phyloP scores from a whole-genome alignment of 2,113 vertebrate species.

The Rhinoderma darwinii region DNA sequence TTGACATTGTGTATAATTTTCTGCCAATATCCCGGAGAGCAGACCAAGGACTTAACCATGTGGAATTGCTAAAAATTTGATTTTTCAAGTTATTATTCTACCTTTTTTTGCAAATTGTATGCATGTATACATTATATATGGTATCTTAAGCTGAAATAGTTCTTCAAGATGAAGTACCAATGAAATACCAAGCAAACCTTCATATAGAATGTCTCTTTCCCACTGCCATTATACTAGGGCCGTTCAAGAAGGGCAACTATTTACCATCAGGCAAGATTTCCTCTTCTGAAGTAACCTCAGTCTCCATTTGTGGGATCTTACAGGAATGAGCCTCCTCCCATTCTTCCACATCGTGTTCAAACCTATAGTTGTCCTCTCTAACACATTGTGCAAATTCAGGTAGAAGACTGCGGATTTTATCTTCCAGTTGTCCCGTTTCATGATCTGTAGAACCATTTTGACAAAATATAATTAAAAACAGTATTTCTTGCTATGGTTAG shows the following conservation, averaged over 20 bases:
- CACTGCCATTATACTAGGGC: neutral
- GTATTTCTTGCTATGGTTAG: no score
- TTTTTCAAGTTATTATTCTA: no score
- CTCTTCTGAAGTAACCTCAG: conserved; percentile 56
- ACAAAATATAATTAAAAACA: neutral
- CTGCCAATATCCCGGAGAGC: no score
- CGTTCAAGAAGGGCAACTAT: neutral
- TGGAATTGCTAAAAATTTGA: no score
- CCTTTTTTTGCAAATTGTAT: no score
- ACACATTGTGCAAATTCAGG: conserved; percentile 81
- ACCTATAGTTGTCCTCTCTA: conserved; percentile 88
- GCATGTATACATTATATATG: neutral
- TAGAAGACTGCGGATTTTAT: conserved; percentile 81
- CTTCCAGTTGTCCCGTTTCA: conserved; percentile 75
- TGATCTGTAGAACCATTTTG: conserved; percentile 52
- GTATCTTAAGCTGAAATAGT: neutral
- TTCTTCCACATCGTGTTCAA: conserved; percentile 89
- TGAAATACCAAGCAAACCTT: neutral
- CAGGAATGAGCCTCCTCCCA: conserved; percentile 90
- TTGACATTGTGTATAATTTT: no score
- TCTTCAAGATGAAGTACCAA: neutral
- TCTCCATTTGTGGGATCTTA: conserved; percentile 82
- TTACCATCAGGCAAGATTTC: conserved; percentile 64
- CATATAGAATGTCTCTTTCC: neutral
- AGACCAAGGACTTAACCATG: no score